Evolutionary conservation across 2,113 vertebrate species (phyloP), one percentile per base, ranked within the genome.

Genomic region (Microcebus jonahi): DNA sequence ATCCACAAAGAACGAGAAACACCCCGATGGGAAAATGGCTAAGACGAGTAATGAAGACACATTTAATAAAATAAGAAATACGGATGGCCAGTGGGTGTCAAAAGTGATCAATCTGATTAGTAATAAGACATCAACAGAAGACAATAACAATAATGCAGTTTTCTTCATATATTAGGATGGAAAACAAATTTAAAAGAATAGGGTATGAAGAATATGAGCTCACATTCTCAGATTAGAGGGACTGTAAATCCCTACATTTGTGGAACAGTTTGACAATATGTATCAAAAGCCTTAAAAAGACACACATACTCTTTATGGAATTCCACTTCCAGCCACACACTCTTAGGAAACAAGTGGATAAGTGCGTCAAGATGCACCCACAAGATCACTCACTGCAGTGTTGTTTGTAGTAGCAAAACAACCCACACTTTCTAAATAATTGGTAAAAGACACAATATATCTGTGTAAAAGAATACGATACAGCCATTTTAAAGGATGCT

Each of bases 51-150:
- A 88, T 88, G 11, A 79, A 71, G 92, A 87, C n/a, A 50, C 39
- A 65, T 63, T 92, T 75, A 65, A 85, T 31, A 81, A 94, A 96
- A 71, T 71, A 88, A 93, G 73, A 75, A 84, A 76, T 39, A 61
- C 4, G 73, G 82, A 71, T 59, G 61, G 31, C 36, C 15, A 45
- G 8, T 12, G 68, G 36, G 2, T 68, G 25, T 70, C 63, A 63
- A 75, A 73, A 82, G 23, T 36, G 25, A 48, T 67, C 67, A 77
- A 70, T 67, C 36, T 92, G 45, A 59, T 82, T 68, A 55, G 15
- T 76, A 61, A 79, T 73, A 39, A 87, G 63, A 82, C 15, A 59
- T 53, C 17, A 53, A 53, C 17, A 45, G 68, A 90, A 89, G 63
- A 91, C 94, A 95, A 65, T 8, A 63, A 83, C 8, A 20, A 77